These are phyloP conservation scores for Melanerpes aurifrons DNA, from an alignment of 2,113 vertebrate genomes.

Conservation along the genomic window DNA sequence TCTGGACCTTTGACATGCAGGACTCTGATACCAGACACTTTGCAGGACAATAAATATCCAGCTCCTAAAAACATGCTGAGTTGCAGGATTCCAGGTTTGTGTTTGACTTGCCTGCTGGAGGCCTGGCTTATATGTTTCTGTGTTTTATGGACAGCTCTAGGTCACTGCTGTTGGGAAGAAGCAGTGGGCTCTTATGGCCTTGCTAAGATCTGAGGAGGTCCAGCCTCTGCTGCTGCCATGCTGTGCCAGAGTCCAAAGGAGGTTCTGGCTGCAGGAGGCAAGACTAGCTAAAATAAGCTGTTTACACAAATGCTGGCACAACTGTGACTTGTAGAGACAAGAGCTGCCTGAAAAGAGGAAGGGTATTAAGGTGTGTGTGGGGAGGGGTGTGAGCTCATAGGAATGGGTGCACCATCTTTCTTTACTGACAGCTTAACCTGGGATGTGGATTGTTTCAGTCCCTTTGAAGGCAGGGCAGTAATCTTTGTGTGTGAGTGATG, in stretches of 20 bases:
- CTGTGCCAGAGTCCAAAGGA: background rate
- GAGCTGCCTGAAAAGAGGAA: background rate
- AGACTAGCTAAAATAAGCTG: background rate
- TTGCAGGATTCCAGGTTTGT: background rate
- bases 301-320: background rate
- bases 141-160: rapidly evolving
- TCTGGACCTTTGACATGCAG: background rate
- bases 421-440: background rate
- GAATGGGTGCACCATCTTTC: background rate
- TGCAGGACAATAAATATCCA: background rate
- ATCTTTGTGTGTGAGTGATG: background rate
- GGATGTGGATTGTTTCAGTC: background rate
- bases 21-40: background rate
- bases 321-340: rapidly evolving
- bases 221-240: background rate
- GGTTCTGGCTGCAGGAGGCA: background rate
- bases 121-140: rapidly evolving
- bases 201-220: rapidly evolving
- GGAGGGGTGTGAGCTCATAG: background rate
- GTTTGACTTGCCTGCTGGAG: background rate
- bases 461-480: background rate
- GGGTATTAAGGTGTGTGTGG: rapidly evolving
- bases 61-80: background rate
- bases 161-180: rapidly evolving
- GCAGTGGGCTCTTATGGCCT: rapidly evolving